Base-by-base conservation (phyloP, 2,113 vertebrate species). In the Brachirus orientalis region DNA sequence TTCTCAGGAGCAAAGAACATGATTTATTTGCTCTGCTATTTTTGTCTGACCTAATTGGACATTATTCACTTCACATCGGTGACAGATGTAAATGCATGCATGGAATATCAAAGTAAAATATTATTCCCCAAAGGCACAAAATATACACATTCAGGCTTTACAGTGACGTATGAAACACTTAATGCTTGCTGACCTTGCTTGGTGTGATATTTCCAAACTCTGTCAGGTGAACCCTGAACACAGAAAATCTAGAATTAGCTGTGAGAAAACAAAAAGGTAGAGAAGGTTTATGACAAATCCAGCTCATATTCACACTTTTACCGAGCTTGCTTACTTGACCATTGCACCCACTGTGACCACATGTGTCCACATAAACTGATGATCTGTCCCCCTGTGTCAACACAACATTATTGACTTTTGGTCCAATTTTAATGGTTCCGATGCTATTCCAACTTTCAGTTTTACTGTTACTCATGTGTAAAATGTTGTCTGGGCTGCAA, bases 11-110 rank as follows among this genome's bases (percentile, higher is more conserved):
- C 77, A 67, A 19, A 75, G 72, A 89, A 87, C 77, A 83, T 88
- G 88, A 92, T 90, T 90, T 90, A 87, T 89, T 90, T 91, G 79
- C 80, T 52, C 63, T 71, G 68, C 77, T 92, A 83, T 89, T 84
- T 88, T 79, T 77, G 88, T 85, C 78, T 83, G 82, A 80, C 85
- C 88, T 91, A 92, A 93, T 91, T 92, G 89, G 88, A 90, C 79
- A 87, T 92, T 85, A 87, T 92, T 79, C 63, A 38, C 66, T 48
- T 74, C 66, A 53, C 57, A 69, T 84, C 77, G 35, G 50, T 89
- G 86, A 77, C 86, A 54, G 47, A 54, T 80, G 77, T 73, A 77
- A 79, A 86, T 79, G 79, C 75, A 71, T 33, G 44, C 18, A 33
- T 47, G 46, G 60, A 71, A 86, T 62, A 78, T 61, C 52, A 60